Evolutionary conservation across 2,888 invertebrate species (phyloP).

Genomic region (Pristionchus entomophagus): DNA sequence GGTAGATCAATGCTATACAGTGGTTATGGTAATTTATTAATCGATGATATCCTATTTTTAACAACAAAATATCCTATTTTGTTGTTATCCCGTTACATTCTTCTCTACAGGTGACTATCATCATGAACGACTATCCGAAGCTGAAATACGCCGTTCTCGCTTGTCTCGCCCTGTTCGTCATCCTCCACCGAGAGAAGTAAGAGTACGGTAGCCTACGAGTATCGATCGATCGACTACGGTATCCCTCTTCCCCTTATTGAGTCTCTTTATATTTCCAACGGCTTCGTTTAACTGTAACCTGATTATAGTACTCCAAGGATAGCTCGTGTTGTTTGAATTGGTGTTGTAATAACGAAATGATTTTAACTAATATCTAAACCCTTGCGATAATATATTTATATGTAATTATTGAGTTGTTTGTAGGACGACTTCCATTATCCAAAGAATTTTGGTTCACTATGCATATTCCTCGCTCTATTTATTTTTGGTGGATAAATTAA

Average conservation of each 20-base stretch:
- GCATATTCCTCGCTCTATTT: conserved; percentile 26
- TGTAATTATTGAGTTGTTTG: conserved; percentile 35
- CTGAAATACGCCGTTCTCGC: conserved; percentile 79
- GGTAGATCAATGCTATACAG: not conserved
- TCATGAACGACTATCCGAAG: conserved; percentile 81
- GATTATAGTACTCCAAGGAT: not conserved
- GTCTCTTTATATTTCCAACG: not conserved
- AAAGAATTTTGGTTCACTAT: conserved; percentile 23
- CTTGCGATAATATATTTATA: conserved; percentile 11
- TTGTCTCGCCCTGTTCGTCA: conserved; percentile 78
- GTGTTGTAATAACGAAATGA: not conserved
- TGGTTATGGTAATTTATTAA: not conserved
- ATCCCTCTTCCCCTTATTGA: not conserved
- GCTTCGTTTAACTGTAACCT: not conserved
- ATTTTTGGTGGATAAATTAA: conserved; percentile 26
- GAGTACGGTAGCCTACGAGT: not conserved
- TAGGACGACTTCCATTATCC: not conserved
- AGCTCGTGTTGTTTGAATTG: not conserved
- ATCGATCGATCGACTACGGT: conserved; percentile 81
- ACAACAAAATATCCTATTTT: not conserved
- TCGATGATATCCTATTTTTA: not conserved
- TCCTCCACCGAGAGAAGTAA: conserved; percentile 78
- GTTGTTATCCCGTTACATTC: conserved; percentile 77
- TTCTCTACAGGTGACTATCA: conserved; percentile 77
- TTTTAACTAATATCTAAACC: conserved; percentile 2